Conservation (phyloP, 2,797 vertebrate genomes). For the Aphelocoma californica region DNA sequence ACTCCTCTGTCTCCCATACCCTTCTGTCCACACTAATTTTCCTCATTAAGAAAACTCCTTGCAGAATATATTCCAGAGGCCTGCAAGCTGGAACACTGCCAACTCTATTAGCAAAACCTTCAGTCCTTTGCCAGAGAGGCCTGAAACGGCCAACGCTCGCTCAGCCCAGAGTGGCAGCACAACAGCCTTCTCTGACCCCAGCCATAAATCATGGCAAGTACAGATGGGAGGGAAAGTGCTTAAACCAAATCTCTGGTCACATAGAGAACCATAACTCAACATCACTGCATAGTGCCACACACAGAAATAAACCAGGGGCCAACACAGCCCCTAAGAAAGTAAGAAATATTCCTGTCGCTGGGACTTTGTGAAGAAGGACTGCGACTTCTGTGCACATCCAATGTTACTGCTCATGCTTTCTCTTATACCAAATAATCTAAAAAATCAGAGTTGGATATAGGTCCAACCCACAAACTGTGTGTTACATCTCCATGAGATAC, state of each 20-base stretch:
- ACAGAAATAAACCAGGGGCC: not conserved
- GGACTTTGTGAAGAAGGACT: not conserved
- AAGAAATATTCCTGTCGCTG: not conserved
- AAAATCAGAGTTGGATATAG: not conserved
- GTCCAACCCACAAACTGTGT: not conserved
- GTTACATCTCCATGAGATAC: not conserved
- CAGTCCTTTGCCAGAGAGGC: not conserved
- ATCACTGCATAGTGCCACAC: not conserved
- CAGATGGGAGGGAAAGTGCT: not conserved
- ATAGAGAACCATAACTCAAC: not conserved
- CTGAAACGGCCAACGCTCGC: not conserved
- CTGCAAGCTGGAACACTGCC: not conserved
- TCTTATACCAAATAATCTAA: not conserved
- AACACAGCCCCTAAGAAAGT: not conserved
- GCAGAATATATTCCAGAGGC: not conserved
- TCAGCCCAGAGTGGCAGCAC: not conserved
- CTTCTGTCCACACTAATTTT: not conserved
- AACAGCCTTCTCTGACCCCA: not conserved
- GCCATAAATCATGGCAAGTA: not conserved
- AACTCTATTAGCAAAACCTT: not conserved
- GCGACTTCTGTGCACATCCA: not conserved
- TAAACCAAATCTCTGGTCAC: not conserved
- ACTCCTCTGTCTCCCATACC: no score
- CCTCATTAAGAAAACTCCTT: not conserved
- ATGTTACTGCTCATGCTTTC: not conserved